A percentile compares a stretch with the other conserved stretches of the same genome.
These are phyloP conservation scores for Oncorhynchus keta DNA, from an alignment of 2,113 vertebrate species.

Conservation along the genomic window DNA sequence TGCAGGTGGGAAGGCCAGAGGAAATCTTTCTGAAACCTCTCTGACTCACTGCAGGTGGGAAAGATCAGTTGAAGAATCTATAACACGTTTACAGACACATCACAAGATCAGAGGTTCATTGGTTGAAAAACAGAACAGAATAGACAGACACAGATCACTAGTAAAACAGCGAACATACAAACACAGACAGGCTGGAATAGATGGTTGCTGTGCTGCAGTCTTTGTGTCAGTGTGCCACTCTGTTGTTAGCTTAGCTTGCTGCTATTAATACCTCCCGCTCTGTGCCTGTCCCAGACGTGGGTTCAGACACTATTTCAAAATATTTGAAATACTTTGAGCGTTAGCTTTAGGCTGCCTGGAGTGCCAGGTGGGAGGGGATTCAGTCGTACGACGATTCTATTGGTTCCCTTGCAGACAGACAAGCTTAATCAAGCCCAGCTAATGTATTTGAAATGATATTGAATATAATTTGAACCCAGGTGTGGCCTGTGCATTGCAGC, in stretches of 20 bases:
- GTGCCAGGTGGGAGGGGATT: no score
- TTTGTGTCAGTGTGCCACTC: constrained; percentile 18
- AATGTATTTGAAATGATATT: no score
- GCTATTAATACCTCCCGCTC: constrained; percentile 58
- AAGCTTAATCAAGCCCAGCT: neutral
- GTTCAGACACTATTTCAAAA: no score
- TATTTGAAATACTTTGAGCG: no score
- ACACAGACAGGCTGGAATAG: neutral
- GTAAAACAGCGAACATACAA: neutral
- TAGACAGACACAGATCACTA: neutral
- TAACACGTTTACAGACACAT: neutral
- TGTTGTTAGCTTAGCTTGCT: constrained; percentile 24
- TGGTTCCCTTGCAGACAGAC: neutral
- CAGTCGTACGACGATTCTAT: no score
- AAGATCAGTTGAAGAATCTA: neutral
- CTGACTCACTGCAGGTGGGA: no score
- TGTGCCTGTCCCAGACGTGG: neutral
- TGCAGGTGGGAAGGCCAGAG: neutral
- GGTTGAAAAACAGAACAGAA: neutral
- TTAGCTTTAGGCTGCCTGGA: no score
- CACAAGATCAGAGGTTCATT: neutral
- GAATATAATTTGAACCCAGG: no score
- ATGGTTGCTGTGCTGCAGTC: constrained; percentile 36
- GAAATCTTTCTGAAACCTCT: neutral
- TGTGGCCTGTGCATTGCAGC: neutral